These are phyloP conservation scores for Schmidtea mediterranea DNA, from an alignment of 1,140 invertebrate genomes.

Conservation along the genomic window DNA sequence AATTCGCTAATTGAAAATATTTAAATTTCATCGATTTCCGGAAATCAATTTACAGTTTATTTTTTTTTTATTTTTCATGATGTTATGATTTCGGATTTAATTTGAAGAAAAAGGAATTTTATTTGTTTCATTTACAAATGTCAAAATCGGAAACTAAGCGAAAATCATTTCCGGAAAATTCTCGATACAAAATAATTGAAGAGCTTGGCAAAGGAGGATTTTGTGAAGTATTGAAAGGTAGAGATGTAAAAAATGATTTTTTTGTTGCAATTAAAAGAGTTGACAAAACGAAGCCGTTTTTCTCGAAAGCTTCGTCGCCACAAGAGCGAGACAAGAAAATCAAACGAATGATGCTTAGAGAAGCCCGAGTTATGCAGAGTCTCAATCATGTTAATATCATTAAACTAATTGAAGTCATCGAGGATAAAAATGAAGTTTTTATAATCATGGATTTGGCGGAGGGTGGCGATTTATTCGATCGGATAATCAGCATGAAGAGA, in stretches of 20 bases:
- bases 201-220: constrained; percentile 3
- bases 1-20: no score
- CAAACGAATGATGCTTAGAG: background rate
- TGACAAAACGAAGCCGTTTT: background rate
- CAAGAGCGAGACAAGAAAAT: background rate
- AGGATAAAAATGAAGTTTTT: background rate
- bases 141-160: no score
- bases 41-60: no score
- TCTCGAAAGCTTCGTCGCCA: no score
- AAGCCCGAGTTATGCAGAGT: background rate
- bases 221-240: constrained; percentile 1
- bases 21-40: no score
- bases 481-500: background rate
- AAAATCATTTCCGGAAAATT: background rate
- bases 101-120: no score
- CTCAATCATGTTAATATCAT: background rate
- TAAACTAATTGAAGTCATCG: constrained; percentile 1
- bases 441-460: background rate
- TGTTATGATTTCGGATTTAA: no score
- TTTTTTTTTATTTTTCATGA: no score
- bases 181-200: background rate
- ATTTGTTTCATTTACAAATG: no score
- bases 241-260: background rate
- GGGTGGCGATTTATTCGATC: constrained; percentile 2
- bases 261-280: constrained; percentile 1